A percentile compares a stretch with the other conserved stretches of the same genome.
phyloP scores from a whole-genome alignment of 92 coral and sea anemone genomes.

The Epizoanthus scotinus region DNA sequence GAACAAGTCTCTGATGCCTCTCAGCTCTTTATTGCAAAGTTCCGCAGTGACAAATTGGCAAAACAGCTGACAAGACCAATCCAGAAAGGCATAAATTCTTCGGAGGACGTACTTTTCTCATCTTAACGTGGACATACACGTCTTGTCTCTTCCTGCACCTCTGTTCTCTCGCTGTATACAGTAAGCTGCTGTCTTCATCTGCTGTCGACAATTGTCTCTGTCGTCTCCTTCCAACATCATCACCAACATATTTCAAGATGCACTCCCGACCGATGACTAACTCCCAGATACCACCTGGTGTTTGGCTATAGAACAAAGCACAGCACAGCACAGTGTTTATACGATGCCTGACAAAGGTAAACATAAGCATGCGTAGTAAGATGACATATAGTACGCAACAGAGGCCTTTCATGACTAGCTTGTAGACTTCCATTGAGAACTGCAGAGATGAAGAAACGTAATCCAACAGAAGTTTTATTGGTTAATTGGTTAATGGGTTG shows the following conservation, averaged over 20 bases:
- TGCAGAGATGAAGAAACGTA: background rate
- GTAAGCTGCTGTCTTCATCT: too few relatives aligned
- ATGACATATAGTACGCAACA: background rate
- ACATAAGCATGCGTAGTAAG: background rate
- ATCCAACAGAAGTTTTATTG: background rate
- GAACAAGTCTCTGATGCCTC: too few relatives aligned
- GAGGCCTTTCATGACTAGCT: background rate
- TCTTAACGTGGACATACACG: too few relatives aligned
- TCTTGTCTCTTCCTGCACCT: background rate
- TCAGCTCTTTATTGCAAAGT: too few relatives aligned
- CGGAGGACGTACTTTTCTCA: too few relatives aligned
- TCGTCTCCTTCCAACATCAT: background rate
- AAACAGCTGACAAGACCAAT: too few relatives aligned
- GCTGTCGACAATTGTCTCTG: too few relatives aligned
- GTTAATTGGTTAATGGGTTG: too few relatives aligned
- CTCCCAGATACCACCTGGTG: too few relatives aligned
- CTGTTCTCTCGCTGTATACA: background rate
- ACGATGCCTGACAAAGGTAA: conserved; percentile 14
- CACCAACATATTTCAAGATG: background rate
- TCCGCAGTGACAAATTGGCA: too few relatives aligned
- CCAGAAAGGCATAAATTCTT: too few relatives aligned
- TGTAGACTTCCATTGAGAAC: background rate
- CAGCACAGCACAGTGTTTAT: conserved; percentile 12
- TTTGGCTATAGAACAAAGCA: background rate
- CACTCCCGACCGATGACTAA: conserved; percentile 1